These are phyloP conservation scores for Caenorhabditis imperialis DNA, from an alignment of 2,888 invertebrate species.

Conservation along the genomic window DNA sequence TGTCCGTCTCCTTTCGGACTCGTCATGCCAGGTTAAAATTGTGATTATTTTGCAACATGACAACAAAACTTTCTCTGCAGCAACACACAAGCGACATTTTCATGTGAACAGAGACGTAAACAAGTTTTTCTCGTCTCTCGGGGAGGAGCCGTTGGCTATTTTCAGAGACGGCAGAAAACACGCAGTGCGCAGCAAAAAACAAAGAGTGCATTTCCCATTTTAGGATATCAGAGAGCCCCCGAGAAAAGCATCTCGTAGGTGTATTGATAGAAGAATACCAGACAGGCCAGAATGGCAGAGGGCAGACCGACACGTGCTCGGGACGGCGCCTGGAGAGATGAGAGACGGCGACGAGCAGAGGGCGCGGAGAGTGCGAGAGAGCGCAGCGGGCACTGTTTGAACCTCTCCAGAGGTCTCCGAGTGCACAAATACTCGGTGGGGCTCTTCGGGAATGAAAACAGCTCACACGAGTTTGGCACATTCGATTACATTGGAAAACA, in stretches of 20 bases:
- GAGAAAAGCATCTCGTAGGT: not conserved
- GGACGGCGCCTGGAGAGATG: conserved; percentile 14
- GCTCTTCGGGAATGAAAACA: too few species aligned
- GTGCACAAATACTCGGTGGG: too few species aligned
- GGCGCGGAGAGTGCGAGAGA: too few species aligned
- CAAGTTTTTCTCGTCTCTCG: conserved; percentile 20
- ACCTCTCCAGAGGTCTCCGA: too few species aligned
- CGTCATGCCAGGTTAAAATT: too few species aligned
- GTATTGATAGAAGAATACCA: too few species aligned
- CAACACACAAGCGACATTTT: conserved; percentile 13
- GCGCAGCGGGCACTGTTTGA: too few species aligned
- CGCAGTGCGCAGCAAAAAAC: conserved; percentile 4
- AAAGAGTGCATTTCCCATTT: conserved; percentile 22
- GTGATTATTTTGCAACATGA: conserved; percentile 31
- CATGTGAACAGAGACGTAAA: conserved; percentile 36
- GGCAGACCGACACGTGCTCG: conserved; percentile 50
- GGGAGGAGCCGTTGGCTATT: conserved; percentile 28
- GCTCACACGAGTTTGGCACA: too few species aligned
- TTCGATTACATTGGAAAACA: too few species aligned
- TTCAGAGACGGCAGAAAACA: conserved; percentile 37
- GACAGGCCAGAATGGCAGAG: conserved; percentile 5
- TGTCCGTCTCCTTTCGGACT: too few species aligned
- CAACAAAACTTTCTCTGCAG: too few species aligned
- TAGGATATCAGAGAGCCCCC: conserved; percentile 1
- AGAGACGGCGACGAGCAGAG: conserved; percentile 2